Evolutionary conservation across 2,888 invertebrate species (phyloP), one percentile per base, ranked within the genome.

Genomic region (Epirrhoe tristata): DNA sequence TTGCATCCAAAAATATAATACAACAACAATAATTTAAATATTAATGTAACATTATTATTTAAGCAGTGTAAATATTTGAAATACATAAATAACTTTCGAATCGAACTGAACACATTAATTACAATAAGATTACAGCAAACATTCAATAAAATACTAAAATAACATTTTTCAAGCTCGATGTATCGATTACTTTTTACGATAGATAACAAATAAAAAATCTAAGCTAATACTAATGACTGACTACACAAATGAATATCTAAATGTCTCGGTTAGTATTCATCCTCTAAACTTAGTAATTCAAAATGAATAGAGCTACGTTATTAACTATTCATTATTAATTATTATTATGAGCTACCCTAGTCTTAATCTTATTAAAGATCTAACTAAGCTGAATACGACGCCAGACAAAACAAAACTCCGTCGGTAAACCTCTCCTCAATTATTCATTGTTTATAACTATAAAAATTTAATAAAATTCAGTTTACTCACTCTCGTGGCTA

Each of bases 281-380:
- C 93, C 93, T 93, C 93, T 93, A 93, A 93, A 93, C 93, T 87
- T 91, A 93, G 91, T 91, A 87, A 86, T 87, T 84, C 79, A 77
- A 74, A 89, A 87, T 84, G 84, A 88, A 87, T 77, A 66, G 70
- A 80, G 81, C 89, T 81, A 78, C 74, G 31, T 74, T 77, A 83
- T 86, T 85, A 84, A 64, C 85, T 85, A 86, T 74, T 81, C 83
- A 83, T 75, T 76, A 77, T 77, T 81, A 76, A 79, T 77, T 73
- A 81, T n/a, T 63, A 64, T 81, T 74, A 63, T 52, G 34, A 50
- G 43, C 58, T 77, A 83, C 66, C n/a, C 63, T 77, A 83, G 66
- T 81, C 86, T 89, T 89, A 88, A 74, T 80, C 81, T 81, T 78
- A 79, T 78, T 76, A 79, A 80, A 78, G 71, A 76, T 73, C 79